Conservation (phyloP, 2,797 vertebrate genomes). For the Tauraco hartlaubi region DNA sequence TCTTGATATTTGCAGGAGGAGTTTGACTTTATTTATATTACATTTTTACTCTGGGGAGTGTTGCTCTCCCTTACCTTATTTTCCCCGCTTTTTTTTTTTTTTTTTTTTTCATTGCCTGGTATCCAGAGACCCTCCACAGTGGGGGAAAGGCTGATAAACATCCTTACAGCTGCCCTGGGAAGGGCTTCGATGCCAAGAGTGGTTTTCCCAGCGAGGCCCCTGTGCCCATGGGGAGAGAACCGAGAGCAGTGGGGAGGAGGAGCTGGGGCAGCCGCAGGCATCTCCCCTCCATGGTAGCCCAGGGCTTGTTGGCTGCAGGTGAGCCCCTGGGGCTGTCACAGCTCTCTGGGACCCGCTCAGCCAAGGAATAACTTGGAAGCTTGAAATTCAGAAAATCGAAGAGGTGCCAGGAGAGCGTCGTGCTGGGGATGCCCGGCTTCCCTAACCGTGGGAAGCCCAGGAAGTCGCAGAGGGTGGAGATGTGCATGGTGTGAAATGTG, state of each 20-base stretch:
- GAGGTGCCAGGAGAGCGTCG: not conserved
- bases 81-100: not conserved
- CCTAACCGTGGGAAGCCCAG: accelerated
- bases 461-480: not conserved
- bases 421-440: not conserved
- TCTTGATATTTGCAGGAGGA: slow-evolving; percentile 12
- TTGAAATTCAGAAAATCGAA: not conserved
- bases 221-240: not conserved
- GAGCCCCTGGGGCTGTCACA: not conserved
- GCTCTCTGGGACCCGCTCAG: not conserved
- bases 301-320: not conserved
- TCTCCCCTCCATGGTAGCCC: not conserved
- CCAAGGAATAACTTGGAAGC: not conserved
- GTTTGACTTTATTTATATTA: slow-evolving; percentile 26
- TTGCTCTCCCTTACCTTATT: not conserved
- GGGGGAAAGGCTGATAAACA: not conserved
- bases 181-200: not conserved
- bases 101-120: not conserved
- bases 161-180: not conserved
- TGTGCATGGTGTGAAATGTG: not conserved
- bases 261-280: not conserved
- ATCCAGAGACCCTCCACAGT: not conserved
- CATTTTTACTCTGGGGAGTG: slow-evolving; percentile 18
- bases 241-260: not conserved
- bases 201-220: not conserved